Evolutionary conservation across 2,113 vertebrate species (phyloP), one percentile per base, ranked within the genome.

Genomic region (Empidonax traillii): DNA sequence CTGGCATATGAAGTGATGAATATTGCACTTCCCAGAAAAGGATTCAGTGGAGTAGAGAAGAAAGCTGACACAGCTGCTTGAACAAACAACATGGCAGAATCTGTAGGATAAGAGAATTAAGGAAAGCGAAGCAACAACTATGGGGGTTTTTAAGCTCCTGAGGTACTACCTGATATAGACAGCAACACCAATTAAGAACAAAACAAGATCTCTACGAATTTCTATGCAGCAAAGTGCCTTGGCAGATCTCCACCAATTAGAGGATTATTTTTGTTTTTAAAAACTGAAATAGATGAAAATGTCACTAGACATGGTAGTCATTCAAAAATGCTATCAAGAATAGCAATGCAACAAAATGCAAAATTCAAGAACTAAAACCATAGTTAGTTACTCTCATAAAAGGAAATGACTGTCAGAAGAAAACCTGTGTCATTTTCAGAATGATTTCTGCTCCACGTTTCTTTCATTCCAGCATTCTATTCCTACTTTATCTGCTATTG

Each of bases 1-100:
- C 99, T 97, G n/a, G 99, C 98, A 19, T 99, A 99, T 18, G 99
- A 99, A 89, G 98, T 99, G 98, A 99, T 99, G 88, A 99, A 99
- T 96, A 99, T 99, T 96, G 98, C 99, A 96, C 99, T 99, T 93
- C 99, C 99, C 95, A 99, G 97, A 88, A 99, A 99, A 37, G 99
- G 99, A 94, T 99, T 99, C 28, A 99, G 90, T 16, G 99, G 99
- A 41, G 99, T 98, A 85, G 98, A 99, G 94, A 99, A 99, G 78
- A 98, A 97, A 77, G 99, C 98, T 6, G 99, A 99, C 35, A 99
- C 97, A 44, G 97, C 92, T 71, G 98, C 98, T 97, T 99, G 99
- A 47, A 99, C 98, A 92, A 99, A 99, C 85, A 99, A 92, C 98
- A 99, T 99, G 71, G 99, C 98, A 78, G 98, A 99, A 97, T 99